phyloP scores from a whole-genome alignment of 1,140 invertebrate species.

The Aphaenogaster rudis region DNA sequence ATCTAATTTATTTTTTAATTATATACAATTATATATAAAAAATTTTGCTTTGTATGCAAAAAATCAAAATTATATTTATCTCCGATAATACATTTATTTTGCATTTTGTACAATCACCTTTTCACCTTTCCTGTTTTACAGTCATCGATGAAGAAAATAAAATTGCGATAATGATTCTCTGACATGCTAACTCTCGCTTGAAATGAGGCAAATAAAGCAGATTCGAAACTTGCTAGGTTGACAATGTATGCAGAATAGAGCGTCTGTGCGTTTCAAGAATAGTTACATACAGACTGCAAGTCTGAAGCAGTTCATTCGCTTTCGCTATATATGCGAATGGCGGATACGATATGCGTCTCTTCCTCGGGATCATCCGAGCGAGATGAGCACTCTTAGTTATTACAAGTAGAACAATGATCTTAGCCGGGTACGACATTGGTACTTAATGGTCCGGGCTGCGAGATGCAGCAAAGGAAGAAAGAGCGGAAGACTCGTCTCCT shows the following conservation, averaged over 20 bases:
- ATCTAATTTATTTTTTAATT: background rate
- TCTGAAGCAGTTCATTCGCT: slow-evolving; percentile 32
- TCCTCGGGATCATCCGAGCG: slow-evolving; percentile 56
- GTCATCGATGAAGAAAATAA: background rate
- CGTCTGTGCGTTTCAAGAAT: slow-evolving; percentile 13
- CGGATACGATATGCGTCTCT: slow-evolving; percentile 26
- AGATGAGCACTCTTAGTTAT: slow-evolving; percentile 75
- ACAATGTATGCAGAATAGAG: slow-evolving; percentile 8
- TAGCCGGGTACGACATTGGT: slow-evolving; percentile 22
- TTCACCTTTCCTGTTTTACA: background rate
- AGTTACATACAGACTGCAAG: slow-evolving; percentile 24
- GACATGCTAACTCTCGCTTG: background rate
- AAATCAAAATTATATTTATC: background rate
- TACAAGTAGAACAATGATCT: slow-evolving; percentile 72
- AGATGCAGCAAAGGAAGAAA: slow-evolving; percentile 52
- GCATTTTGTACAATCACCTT: background rate
- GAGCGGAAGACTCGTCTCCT: slow-evolving; percentile 44
- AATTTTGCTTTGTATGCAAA: background rate
- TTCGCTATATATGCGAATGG: slow-evolving; percentile 11
- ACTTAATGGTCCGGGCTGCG: slow-evolving; percentile 51
- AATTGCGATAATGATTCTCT: background rate
- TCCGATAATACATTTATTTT: background rate
- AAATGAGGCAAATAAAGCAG: background rate
- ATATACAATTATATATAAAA: no score
- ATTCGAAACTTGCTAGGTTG: background rate